phyloP scores from a whole-genome alignment of 2,797 vertebrate genomes.

The Chanos chanos region DNA sequence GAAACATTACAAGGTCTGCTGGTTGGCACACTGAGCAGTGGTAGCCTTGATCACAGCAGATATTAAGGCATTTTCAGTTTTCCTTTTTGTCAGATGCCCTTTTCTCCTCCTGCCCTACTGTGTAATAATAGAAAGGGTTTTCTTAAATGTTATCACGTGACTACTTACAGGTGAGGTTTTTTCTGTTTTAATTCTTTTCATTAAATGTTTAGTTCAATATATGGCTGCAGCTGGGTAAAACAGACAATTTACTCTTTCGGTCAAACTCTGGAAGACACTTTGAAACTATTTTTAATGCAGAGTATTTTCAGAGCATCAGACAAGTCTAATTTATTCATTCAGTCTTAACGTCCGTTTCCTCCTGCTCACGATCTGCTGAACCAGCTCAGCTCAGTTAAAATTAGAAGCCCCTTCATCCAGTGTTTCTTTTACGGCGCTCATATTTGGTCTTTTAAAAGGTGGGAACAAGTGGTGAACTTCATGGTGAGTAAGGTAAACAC shows the following conservation, averaged over 20 bases:
- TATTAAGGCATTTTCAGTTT: conserved; percentile 49
- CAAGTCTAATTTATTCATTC: conserved; percentile 28
- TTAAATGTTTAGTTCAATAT: conserved; percentile 14
- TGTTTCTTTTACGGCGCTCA: conserved; percentile 12
- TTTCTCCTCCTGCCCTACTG: conserved; percentile 11
- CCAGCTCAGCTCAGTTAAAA: conserved; percentile 11
- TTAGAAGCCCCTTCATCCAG: conserved; percentile 3
- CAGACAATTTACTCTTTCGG: conserved; percentile 1
- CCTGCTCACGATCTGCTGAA: neutral
- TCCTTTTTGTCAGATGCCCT: conserved; percentile 58
- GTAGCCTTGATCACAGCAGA: conserved; percentile 41
- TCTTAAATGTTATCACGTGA: conserved; percentile 5
- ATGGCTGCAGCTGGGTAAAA: conserved; percentile 9
- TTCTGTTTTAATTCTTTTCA: neutral
- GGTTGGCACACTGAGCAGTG: conserved; percentile 40
- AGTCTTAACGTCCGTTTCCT: conserved; percentile 12
- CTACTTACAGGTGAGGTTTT: too few relatives aligned
- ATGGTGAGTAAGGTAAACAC: conserved; percentile 32
- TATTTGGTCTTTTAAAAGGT: conserved; percentile 23
- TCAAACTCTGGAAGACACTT: conserved; percentile 16
- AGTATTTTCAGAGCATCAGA: conserved; percentile 12
- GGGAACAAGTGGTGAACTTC: conserved; percentile 13
- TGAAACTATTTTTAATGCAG: conserved; percentile 31
- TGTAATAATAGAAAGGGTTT: neutral
- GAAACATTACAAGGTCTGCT: conserved; percentile 43